These are phyloP conservation scores for Watersipora subatra DNA, from an alignment of 1,140 invertebrate species.

Conservation along the genomic window DNA sequence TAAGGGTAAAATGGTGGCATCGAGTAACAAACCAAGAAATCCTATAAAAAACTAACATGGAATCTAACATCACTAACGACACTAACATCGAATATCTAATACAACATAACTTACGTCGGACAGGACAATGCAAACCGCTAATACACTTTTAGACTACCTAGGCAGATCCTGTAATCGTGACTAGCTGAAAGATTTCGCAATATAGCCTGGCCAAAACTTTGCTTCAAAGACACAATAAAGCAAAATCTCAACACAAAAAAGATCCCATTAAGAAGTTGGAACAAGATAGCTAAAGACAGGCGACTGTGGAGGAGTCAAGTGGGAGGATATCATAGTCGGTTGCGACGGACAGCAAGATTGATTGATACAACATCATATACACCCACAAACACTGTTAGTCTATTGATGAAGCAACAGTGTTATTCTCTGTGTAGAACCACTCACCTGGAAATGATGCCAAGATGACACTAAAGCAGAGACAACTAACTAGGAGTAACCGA, in stretches of 20 bases:
- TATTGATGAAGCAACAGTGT: no score
- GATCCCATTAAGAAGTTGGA: background rate
- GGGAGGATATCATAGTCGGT: no score
- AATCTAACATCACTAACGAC: no score
- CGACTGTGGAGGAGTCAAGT: no score
- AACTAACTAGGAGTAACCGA: no score
- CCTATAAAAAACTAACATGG: background rate
- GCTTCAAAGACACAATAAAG: background rate
- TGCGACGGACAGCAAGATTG: no score
- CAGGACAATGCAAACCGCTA: background rate
- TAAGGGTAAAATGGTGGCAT: background rate
- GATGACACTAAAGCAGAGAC: no score
- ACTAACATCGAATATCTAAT: background rate
- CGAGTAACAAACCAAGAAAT: background rate
- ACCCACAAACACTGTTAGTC: no score
- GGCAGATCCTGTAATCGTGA: background rate
- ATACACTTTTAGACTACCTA: background rate
- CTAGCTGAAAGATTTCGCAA: background rate
- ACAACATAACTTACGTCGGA: background rate
- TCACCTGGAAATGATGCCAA: no score
- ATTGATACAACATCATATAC: no score
- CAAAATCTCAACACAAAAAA: background rate
- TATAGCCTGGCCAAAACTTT: background rate
- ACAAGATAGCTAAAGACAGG: no score
- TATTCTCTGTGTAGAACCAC: no score